A percentile compares a stretch with the other conserved stretches of the same genome.
Evolutionary conservation across 2,797 vertebrate genomes (phyloP).

Genomic region (Hypotaenidia okinawae): DNA sequence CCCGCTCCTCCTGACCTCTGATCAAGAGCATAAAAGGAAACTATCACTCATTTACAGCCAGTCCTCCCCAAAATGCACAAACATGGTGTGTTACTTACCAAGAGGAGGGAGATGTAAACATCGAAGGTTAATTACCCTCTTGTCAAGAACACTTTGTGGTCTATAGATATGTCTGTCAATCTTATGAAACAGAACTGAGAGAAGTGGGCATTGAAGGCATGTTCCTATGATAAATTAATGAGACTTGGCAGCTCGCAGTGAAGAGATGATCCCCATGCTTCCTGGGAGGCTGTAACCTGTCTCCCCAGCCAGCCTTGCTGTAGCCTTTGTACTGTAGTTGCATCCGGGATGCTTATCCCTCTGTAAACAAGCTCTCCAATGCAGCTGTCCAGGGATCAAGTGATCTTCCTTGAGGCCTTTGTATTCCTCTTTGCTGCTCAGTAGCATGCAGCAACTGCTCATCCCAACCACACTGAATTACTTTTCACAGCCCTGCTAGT

Average conservation of each 20-base stretch:
- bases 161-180: slow-evolving; percentile 46
- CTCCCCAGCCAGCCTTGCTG: neutral
- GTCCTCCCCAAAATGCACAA: neutral
- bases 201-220: neutral
- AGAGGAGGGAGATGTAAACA: slow-evolving; percentile 23
- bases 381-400: slow-evolving; percentile 1
- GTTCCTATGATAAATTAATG: slow-evolving; percentile 55
- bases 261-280: slow-evolving; percentile 20
- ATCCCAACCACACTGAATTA: neutral
- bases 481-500: neutral
- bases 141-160: slow-evolving; percentile 22
- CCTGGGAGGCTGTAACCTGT: neutral
- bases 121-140: slow-evolving; percentile 37
- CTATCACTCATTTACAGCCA: neutral
- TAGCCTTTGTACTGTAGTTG: neutral
- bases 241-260: slow-evolving; percentile 28
- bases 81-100: neutral
- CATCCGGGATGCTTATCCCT: neutral
- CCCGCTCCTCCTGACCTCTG: neutral
- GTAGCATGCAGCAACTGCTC: neutral
- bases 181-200: neutral
- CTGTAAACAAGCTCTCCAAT: neutral
- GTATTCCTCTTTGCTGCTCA: neutral
- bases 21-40: neutral
- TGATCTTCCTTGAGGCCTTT: neutral